Evolutionary conservation across 2,113 vertebrate genomes (phyloP).

Genomic region (Probosciger aterrimus): DNA sequence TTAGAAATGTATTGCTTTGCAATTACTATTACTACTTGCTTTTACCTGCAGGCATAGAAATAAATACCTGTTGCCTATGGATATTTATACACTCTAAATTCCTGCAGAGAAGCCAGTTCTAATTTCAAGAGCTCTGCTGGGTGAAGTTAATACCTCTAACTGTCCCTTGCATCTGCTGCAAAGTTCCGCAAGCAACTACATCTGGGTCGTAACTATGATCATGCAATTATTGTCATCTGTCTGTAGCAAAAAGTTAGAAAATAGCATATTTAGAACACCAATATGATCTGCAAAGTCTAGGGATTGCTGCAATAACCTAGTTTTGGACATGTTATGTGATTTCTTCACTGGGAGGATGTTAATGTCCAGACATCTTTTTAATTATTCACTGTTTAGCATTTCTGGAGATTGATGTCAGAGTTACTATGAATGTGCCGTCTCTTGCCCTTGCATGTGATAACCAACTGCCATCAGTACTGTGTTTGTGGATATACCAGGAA

Average conservation of each 20-base stretch:
- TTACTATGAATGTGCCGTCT: not conserved
- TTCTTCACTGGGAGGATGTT: not conserved
- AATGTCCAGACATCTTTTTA: not conserved
- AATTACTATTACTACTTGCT: constrained; percentile 54
- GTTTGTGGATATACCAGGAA: not conserved
- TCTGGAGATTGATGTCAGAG: not conserved
- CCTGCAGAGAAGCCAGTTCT: not conserved
- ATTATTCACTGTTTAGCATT: not conserved
- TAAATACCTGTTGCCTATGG: constrained; percentile 53
- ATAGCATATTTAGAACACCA: not conserved
- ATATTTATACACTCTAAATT: constrained; percentile 44
- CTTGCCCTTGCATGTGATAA: not conserved
- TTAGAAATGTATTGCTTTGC: constrained; percentile 62
- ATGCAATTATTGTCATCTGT: not conserved
- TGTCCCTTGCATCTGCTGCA: not conserved
- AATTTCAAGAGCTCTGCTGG: not conserved
- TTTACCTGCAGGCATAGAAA: constrained; percentile 50
- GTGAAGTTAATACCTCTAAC: not conserved
- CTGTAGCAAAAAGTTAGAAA: not conserved
- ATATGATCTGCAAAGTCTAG: not conserved
- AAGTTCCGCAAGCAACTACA: not conserved
- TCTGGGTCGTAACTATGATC: not conserved
- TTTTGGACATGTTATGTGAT: not conserved
- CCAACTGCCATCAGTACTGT: not conserved
- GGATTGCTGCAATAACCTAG: not conserved